Conservation (phyloP, 2,888 invertebrate species). For the Oscheius sp. region DNA sequence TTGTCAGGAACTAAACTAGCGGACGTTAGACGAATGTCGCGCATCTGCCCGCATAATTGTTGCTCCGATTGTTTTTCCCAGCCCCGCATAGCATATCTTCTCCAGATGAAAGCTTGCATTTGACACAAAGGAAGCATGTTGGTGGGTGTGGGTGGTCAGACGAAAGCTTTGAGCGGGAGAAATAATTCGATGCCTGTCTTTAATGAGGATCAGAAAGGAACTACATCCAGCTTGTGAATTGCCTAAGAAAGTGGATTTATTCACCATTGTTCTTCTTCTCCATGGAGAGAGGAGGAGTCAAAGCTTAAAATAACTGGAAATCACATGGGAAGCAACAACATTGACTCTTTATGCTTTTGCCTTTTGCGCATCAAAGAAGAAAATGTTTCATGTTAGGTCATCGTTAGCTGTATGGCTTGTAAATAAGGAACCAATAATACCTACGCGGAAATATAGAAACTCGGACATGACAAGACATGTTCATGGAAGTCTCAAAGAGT, state of each 20-base stretch:
- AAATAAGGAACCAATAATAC: no score
- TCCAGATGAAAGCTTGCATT: no score
- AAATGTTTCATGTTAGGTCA: no score
- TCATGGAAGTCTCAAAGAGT: slow-evolving; percentile 3
- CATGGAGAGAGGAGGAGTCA: slow-evolving; percentile 5
- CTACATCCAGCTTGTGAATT: not conserved
- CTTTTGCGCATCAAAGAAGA: no score
- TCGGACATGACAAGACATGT: not conserved
- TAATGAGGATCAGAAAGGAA: not conserved
- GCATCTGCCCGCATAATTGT: slow-evolving; percentile 18
- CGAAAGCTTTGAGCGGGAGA: no score
- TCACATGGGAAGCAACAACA: not conserved
- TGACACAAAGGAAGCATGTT: no score
- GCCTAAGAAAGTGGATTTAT: not conserved
- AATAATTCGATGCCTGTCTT: no score
- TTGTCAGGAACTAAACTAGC: no score
- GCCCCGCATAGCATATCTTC: slow-evolving; percentile 5
- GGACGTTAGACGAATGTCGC: not conserved
- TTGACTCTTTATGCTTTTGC: slow-evolving; percentile 2
- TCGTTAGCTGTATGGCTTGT: no score
- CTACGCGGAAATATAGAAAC: not conserved
- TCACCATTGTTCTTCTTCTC: not conserved
- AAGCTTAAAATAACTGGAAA: not conserved
- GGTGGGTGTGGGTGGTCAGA: no score
- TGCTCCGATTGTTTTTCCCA: slow-evolving; percentile 19